phyloP scores from a whole-genome alignment of 2,888 invertebrate species.

The Limnephilus lunatus region DNA sequence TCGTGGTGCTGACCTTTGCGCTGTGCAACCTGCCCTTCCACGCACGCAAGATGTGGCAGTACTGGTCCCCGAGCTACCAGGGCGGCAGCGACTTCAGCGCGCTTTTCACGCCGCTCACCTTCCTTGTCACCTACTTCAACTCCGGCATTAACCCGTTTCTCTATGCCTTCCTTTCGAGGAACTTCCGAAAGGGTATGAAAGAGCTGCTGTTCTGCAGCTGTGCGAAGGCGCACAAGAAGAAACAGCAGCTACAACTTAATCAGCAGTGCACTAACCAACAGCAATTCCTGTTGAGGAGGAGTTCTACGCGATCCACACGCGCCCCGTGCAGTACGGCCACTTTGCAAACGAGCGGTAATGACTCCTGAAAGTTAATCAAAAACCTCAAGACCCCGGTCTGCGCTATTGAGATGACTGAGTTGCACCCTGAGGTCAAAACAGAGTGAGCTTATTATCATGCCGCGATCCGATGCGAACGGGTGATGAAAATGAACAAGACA shows the following conservation, averaged over 20 bases:
- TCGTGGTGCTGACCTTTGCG: conserved; percentile 92
- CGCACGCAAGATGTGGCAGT: conserved; percentile 91
- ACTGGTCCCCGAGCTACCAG: conserved; percentile 85
- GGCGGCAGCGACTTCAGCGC: conserved; percentile 86
- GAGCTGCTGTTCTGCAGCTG: conserved; percentile 79
- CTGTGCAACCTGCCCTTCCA: conserved; percentile 94
- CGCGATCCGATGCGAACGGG: not conserved
- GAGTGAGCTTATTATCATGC: not conserved
- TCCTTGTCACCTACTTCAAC: conserved; percentile 92
- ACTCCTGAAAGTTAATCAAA: conserved; percentile 74
- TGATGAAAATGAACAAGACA: not conserved
- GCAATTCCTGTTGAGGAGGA: conserved; percentile 72
- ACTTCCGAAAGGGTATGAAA: conserved; percentile 88
- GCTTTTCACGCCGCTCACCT: conserved; percentile 89
- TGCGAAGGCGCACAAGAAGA: conserved; percentile 68
- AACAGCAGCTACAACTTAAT: conserved; percentile 72
- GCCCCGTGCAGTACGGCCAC: conserved; percentile 78
- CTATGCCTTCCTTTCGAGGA: conserved; percentile 90
- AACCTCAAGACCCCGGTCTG: conserved; percentile 18
- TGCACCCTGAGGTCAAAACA: not conserved
- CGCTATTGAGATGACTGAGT: conserved; percentile 57
- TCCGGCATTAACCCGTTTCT: conserved; percentile 93
- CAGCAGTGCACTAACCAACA: conserved; percentile 67
- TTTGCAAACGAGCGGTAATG: conserved; percentile 74
- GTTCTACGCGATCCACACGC: conserved; percentile 76